These are phyloP conservation scores for Euura saliciscinereae DNA, from an alignment of 1,140 invertebrate genomes.

Conservation along the genomic window DNA sequence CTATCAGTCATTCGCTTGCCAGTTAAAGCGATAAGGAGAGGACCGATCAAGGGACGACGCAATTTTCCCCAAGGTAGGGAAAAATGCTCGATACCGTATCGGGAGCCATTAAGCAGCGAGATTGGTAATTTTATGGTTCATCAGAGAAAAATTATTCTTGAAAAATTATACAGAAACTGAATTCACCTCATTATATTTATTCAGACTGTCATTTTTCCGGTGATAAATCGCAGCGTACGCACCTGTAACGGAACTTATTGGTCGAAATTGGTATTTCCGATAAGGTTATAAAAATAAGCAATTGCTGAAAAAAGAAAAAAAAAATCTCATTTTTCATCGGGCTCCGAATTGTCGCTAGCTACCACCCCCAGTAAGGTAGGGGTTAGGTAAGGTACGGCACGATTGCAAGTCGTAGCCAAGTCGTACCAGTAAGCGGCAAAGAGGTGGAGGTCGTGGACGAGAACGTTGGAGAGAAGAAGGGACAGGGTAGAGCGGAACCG, in stretches of 20 bases:
- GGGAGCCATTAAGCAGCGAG: background rate
- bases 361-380: background rate
- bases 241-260: background rate
- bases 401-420: background rate
- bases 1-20: background rate
- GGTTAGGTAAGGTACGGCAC: background rate
- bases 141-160: background rate
- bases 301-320: too few species aligned
- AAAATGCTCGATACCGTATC: background rate
- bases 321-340: too few species aligned
- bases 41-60: background rate
- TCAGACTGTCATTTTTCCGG: background rate
- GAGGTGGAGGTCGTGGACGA: background rate
- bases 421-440: background rate
- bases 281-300: too few species aligned
- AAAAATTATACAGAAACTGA: background rate
- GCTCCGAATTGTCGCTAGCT: too few species aligned
- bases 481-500: background rate
- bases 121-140: conserved; percentile 1
- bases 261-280: background rate
- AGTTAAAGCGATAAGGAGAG: background rate
- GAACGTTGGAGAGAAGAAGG: background rate
- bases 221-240: background rate
- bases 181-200: background rate
- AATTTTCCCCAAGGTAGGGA: background rate